These are phyloP conservation scores for Autographa gamma DNA, from an alignment of 2,888 invertebrate species.

Conservation along the genomic window DNA sequence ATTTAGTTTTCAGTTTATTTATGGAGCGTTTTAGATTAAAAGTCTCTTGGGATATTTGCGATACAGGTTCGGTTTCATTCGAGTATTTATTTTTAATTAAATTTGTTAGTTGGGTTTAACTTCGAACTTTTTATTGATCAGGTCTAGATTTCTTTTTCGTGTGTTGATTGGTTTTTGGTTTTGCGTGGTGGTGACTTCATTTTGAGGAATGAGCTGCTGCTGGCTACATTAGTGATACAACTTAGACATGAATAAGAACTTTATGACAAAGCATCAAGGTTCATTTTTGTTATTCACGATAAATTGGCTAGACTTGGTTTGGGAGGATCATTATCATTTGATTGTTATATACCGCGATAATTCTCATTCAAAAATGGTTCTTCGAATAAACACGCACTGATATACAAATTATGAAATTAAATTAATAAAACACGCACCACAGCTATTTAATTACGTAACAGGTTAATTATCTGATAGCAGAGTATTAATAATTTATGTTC, in stretches of 20 bases:
- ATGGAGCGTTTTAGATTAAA: constrained; percentile 38
- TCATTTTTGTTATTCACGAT: too few relatives aligned
- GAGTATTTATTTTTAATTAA: constrained; percentile 20
- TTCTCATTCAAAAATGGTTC: neutral
- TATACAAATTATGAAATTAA: constrained; percentile 1
- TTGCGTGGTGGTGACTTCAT: neutral
- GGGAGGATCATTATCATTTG: too few relatives aligned
- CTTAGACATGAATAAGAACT: too few relatives aligned
- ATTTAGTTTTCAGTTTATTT: constrained; percentile 38
- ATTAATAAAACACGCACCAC: constrained; percentile 14
- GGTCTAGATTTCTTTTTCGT: neutral
- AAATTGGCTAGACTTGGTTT: too few relatives aligned
- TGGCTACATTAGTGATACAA: too few relatives aligned
- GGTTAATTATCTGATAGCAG: constrained; percentile 13
- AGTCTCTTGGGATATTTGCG: constrained; percentile 25
- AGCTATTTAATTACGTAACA: constrained; percentile 17
- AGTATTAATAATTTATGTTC: constrained; percentile 12
- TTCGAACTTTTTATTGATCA: neutral
- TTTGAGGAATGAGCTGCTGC: too few relatives aligned
- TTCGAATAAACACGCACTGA: neutral
- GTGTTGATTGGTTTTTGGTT: neutral
- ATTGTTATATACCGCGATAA: neutral
- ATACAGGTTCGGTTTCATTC: constrained; percentile 2
- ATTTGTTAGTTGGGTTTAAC: neutral
- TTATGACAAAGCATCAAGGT: too few relatives aligned